Base-by-base conservation (phyloP, 2,113 vertebrate species). In the Platichthys stellatus region DNA sequence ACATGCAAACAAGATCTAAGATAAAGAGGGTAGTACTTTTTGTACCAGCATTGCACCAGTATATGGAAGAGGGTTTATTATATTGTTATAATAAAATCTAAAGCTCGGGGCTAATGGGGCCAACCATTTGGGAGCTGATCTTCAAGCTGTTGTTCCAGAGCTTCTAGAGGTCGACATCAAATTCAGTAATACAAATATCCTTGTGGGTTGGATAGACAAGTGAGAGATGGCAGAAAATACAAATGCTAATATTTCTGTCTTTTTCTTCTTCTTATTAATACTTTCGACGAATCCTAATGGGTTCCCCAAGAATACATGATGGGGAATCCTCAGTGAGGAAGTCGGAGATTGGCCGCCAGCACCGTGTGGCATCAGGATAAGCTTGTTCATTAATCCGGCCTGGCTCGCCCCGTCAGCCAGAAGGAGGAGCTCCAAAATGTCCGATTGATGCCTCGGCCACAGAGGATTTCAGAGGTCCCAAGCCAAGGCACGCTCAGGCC, bases 331-430 rank as follows among this genome's bases (percentile, higher is more conserved):
- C 68, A 3, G 60, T 76, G 67, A 59, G 63, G 79, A 62, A 28
- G 49, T 76, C 64, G 69, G 67, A 75, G 51, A 84, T 88, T 66
- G 64, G 58, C 83, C 40, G 7, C 71, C 74, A 81, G 81, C 76
- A 54, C 67, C 56, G 51, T 51, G 65, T 74, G 73, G 72, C 78
- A 80, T 83, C 69, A 73, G 75, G 80, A 86, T 89, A 79, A 87
- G 67, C 81, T 60, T 65, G 85, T 70, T 85, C 75, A 85, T 86
- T 86, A 84, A 89, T 90, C 88, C 72, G 4, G 65, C 57, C 74
- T 79, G 79, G 76, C 63, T 81, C 17, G 1, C 60, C 78, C 58
- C 43, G 76, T 76, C 86, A 65, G 74, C 74, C 82, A 81, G 61
- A 73, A 68, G 75, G 76, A 78, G 43, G 26, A 80, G 78, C 57